These are phyloP conservation scores for Leucophenga montana DNA, from an alignment of 2,888 invertebrate genomes.

Conservation along the genomic window DNA sequence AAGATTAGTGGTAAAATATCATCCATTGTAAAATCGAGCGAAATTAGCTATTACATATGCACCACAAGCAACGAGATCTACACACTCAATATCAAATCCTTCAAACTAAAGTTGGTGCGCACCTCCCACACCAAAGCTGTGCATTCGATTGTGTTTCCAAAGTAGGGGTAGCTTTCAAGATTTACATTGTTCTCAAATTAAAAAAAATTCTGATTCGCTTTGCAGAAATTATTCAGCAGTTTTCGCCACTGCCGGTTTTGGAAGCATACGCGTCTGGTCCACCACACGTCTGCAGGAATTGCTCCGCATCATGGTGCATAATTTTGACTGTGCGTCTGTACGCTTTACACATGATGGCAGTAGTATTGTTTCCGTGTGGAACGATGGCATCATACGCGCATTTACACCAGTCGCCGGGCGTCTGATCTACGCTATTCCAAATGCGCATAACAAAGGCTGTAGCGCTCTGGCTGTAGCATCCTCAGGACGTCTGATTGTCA, in stretches of 20 bases:
- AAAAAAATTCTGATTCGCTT: background rate
- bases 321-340: constrained; percentile 87
- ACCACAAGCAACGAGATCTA: constrained; percentile 88
- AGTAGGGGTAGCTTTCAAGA: constrained; percentile 75
- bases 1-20: constrained; percentile 82
- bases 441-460: constrained; percentile 86
- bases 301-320: constrained; percentile 87
- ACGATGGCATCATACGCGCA: constrained; percentile 86
- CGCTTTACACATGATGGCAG: constrained; percentile 86
- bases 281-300: constrained; percentile 83
- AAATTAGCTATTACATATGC: constrained; percentile 81
- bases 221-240: constrained; percentile 85
- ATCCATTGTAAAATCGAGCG: constrained; percentile 79
- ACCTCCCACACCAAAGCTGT: constrained; percentile 89
- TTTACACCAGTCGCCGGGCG: constrained; percentile 89
- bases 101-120: constrained; percentile 80
- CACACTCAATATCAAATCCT: constrained; percentile 80
- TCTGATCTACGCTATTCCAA: constrained; percentile 85
- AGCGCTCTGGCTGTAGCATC: constrained; percentile 86
- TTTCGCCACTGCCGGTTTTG: constrained; percentile 89
- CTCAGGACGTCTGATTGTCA: constrained; percentile 82
- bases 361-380: constrained; percentile 87
- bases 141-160: constrained; percentile 87
- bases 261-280: constrained; percentile 92
- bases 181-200: background rate